Evolutionary conservation across 2,888 invertebrate species (phyloP).

Genomic region (Orthonychiurus folsomi): DNA sequence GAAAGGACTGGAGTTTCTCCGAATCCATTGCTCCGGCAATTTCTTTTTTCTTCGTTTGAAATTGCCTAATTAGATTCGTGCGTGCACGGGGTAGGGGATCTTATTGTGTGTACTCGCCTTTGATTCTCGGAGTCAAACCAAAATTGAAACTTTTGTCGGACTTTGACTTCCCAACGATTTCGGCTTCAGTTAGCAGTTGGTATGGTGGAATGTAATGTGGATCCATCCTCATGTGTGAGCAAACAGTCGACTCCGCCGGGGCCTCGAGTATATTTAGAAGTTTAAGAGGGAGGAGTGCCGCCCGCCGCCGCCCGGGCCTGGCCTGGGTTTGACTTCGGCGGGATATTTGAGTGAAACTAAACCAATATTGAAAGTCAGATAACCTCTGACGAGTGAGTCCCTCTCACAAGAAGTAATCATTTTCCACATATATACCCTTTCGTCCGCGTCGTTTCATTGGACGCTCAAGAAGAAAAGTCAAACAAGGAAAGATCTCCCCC

Average conservation of each 20-base stretch:
- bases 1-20: neutral
- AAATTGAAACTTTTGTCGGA: too few species aligned
- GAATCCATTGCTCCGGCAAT: neutral
- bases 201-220: neutral
- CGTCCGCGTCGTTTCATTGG: neutral
- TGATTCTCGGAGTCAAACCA: too few species aligned
- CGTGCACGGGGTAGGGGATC: neutral
- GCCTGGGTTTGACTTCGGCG: too few species aligned
- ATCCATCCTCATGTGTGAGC: neutral
- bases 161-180: too few species aligned
- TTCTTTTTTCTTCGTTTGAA: neutral
- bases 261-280: neutral
- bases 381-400: neutral
- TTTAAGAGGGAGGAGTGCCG: neutral
- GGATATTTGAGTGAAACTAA: neutral
- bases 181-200: neutral
- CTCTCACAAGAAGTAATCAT: slow-evolving; percentile 1
- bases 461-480: neutral
- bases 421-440: neutral
- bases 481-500: neutral
- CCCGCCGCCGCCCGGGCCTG: too few species aligned
- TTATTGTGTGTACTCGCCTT: too few species aligned
- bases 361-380: slow-evolving; percentile 1
- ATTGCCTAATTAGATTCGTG: neutral
- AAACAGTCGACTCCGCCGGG: too few species aligned